Evolutionary conservation across 2,797 vertebrate species (phyloP).

Genomic region (Takifugu rubripes): DNA sequence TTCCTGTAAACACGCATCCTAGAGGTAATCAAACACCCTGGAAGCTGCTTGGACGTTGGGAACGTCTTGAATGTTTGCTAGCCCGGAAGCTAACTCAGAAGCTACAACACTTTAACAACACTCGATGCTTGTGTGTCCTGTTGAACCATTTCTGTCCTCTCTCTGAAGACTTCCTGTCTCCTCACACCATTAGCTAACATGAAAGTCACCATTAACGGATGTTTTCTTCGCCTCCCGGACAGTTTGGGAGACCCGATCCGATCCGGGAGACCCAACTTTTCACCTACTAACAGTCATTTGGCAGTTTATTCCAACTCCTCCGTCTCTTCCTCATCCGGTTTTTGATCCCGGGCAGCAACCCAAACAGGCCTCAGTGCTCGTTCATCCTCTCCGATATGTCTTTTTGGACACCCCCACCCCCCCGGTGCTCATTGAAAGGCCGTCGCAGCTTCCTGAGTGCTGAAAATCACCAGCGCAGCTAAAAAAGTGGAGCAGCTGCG

Average conservation of each 20-base stretch:
- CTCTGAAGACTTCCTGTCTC: too few relatives aligned
- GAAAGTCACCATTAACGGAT: slow-evolving; percentile 5
- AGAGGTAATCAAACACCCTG: not conserved
- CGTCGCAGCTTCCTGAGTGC: slow-evolving; percentile 42
- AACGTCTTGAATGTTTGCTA: too few relatives aligned
- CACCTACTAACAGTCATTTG: too few relatives aligned
- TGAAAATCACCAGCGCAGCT: slow-evolving; percentile 24
- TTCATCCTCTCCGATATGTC: slow-evolving; percentile 67
- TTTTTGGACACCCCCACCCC: slow-evolving; percentile 29
- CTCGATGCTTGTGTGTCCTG: too few relatives aligned
- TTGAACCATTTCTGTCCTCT: too few relatives aligned
- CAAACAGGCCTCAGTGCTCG: slow-evolving; percentile 57
- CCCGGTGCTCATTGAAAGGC: slow-evolving; percentile 55
- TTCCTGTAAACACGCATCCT: not conserved
- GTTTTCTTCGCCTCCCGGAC: not conserved
- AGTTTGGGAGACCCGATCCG: not conserved
- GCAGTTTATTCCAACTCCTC: slow-evolving; percentile 53
- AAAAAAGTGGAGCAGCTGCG: slow-evolving; percentile 13
- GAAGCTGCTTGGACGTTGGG: too few relatives aligned
- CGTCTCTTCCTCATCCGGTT: slow-evolving; percentile 33
- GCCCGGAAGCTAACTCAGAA: too few relatives aligned
- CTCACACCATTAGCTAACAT: not conserved
- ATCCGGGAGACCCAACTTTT: too few relatives aligned
- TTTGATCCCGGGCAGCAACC: slow-evolving; percentile 65
- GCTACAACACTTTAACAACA: too few relatives aligned